phyloP scores from a whole-genome alignment of 2,888 invertebrate genomes.

The Yponomeuta sedellus region DNA sequence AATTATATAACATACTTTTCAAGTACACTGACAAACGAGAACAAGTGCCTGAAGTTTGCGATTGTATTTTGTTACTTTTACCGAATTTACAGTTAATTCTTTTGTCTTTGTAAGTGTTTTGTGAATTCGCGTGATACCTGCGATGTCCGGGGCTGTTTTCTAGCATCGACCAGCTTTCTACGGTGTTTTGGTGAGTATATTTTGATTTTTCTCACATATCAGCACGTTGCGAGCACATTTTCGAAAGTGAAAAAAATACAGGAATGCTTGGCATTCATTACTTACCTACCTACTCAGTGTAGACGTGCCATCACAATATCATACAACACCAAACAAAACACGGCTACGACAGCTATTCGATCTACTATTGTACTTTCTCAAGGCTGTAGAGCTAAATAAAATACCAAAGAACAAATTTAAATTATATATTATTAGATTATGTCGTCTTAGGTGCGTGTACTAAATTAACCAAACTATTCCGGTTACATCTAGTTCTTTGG shows the following conservation, averaged over 20 bases:
- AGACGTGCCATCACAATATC: no score
- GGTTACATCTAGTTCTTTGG: no score
- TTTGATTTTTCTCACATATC: not conserved
- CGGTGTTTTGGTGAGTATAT: conserved; percentile 64
- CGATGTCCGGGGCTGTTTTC: conserved; percentile 72
- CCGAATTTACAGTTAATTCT: conserved; percentile 29
- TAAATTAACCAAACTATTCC: no score
- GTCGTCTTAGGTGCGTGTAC: no score
- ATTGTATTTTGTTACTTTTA: conserved; percentile 40
- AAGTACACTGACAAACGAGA: conserved; percentile 29
- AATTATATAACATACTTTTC: not conserved
- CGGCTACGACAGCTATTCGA: not conserved
- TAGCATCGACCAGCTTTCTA: conserved; percentile 64
- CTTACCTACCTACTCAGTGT: not conserved
- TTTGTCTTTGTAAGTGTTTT: conserved; percentile 46
- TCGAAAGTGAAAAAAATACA: not conserved
- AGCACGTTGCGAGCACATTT: no score
- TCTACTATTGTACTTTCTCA: not conserved
- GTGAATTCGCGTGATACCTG: conserved; percentile 31
- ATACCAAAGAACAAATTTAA: no score
- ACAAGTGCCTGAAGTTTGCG: conserved; percentile 51
- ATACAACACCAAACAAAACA: no score
- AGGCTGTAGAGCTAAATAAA: not conserved
- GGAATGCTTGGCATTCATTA: not conserved
- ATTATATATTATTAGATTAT: no score